These are phyloP conservation scores for Malachius bipustulatus DNA, from an alignment of 2,888 invertebrate genomes.

Conservation along the genomic window DNA sequence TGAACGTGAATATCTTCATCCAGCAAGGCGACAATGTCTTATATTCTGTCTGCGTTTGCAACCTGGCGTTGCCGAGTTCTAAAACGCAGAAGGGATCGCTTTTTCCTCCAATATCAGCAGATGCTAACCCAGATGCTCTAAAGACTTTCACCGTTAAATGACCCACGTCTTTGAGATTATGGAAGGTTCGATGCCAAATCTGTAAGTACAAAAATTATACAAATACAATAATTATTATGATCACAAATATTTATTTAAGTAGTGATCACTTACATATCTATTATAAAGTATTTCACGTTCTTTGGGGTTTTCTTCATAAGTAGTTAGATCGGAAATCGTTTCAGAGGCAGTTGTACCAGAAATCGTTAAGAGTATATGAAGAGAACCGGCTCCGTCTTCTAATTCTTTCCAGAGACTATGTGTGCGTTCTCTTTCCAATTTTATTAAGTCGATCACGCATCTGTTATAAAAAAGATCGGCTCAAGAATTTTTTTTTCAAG, in stretches of 20 bases:
- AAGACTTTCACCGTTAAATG: slow-evolving; percentile 90
- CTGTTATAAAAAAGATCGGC: slow-evolving; percentile 41
- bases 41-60: slow-evolving; percentile 98
- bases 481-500: not conserved
- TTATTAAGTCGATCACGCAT: slow-evolving; percentile 72
- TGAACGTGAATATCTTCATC: slow-evolving; percentile 98
- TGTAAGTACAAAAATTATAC: slow-evolving; percentile 36
- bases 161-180: slow-evolving; percentile 76
- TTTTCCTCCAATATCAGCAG: slow-evolving; percentile 94
- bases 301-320: slow-evolving; percentile 67
- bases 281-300: slow-evolving; percentile 51
- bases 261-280: slow-evolving; percentile 53
- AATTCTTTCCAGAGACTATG: slow-evolving; percentile 81
- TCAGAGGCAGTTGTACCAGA: slow-evolving; percentile 90
- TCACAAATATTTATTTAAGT: too few species aligned
- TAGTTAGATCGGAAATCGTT: slow-evolving; percentile 82
- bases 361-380: slow-evolving; percentile 83
- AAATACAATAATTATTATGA: slow-evolving; percentile 1
- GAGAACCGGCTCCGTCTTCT: slow-evolving; percentile 77
- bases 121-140: slow-evolving; percentile 72
- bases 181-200: slow-evolving; percentile 57
- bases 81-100: slow-evolving; percentile 98
- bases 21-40: slow-evolving; percentile 93
- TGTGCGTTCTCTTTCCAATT: slow-evolving; percentile 78
- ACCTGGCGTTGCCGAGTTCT: slow-evolving; percentile 84